These are phyloP conservation scores for Amphipyra berbera DNA, from an alignment of 2,888 invertebrate species.

Conservation along the genomic window DNA sequence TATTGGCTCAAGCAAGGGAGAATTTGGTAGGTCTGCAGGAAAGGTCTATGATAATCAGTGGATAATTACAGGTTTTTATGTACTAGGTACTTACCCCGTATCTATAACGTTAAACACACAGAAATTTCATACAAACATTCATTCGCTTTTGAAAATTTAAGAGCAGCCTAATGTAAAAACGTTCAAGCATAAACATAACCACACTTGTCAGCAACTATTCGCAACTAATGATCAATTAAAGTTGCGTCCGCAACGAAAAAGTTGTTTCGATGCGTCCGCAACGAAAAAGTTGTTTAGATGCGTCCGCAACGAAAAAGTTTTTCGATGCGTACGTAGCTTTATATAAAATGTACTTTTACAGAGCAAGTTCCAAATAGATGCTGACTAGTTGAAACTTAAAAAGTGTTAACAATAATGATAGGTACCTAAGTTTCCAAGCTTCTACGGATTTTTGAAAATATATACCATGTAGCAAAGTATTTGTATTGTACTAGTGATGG, in stretches of 20 bases:
- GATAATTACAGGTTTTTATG: background rate
- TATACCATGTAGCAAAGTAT: background rate
- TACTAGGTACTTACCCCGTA: slow-evolving; percentile 26
- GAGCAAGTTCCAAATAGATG: slow-evolving; percentile 10
- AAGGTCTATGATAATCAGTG: slow-evolving; percentile 34
- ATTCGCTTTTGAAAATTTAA: slow-evolving; percentile 20
- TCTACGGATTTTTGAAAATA: slow-evolving; percentile 14
- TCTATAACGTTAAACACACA: slow-evolving; percentile 27
- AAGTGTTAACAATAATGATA: slow-evolving; percentile 34
- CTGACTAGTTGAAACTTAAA: slow-evolving; percentile 5
- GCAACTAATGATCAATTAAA: background rate
- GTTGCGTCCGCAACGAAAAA: background rate
- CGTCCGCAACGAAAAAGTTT: background rate
- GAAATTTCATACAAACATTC: slow-evolving; percentile 18
- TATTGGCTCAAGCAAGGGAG: too few species aligned
- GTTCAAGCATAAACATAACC: slow-evolving; percentile 15
- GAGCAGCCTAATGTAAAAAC: slow-evolving; percentile 16
- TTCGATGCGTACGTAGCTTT: background rate
- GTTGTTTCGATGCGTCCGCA: background rate
- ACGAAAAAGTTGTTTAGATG: background rate
- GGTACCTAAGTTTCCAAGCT: slow-evolving; percentile 24
- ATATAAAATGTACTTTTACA: background rate
- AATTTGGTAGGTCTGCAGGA: too few species aligned
- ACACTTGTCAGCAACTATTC: slow-evolving; percentile 25
- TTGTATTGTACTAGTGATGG: background rate